Base-by-base conservation (phyloP, 2,888 invertebrate species). In the Drosophila siamana region DNA sequence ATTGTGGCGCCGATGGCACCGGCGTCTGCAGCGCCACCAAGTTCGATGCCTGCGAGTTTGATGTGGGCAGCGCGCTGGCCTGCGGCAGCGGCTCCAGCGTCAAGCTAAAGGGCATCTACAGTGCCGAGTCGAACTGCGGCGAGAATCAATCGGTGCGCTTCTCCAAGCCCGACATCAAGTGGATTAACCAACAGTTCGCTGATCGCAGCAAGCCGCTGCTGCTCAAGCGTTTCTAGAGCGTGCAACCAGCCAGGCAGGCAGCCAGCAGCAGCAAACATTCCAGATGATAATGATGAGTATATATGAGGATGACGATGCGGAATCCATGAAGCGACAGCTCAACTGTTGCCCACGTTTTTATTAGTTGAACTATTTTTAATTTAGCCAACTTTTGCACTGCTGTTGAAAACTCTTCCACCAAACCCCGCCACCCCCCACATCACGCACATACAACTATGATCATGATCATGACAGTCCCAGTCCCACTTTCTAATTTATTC, bases 31-130 rank as follows among this genome's bases (percentile, higher is more conserved):
- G 95, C 41, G 93, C 94, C 90, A 94, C 95, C 16, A 92, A 93
- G 33, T 94, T 95, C 76, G 96, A 96, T 83, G 94, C 97, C 61
- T 97, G 97, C 93, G 95, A 95, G 93, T 96, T 93, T 6, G 97
- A 97, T 89, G 94, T 95, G 55, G 97, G 97, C 48, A 96, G 96
- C 77, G 97, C 97, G 0, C 92, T 97, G 48, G 96, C 96, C 5
- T 97, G 97, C 90, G 94, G 95, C 9, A 94, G 94, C 8, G 95
- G 94, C 2, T 94, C 95, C 70, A 95, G 95, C 11, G 94, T 93
- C 69, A 94, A 94, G 6, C 93, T 97, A 22, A 93, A 95, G 80
- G 97, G 97, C 61, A 93, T 96, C 70, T 97, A 95, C 92, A 95
- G 95, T 28, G 95, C 95, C 93, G 97, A 97, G 85, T 95, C 95